Evolutionary conservation across 2,797 vertebrate species (phyloP).

Genomic region (Todus mexicanus): DNA sequence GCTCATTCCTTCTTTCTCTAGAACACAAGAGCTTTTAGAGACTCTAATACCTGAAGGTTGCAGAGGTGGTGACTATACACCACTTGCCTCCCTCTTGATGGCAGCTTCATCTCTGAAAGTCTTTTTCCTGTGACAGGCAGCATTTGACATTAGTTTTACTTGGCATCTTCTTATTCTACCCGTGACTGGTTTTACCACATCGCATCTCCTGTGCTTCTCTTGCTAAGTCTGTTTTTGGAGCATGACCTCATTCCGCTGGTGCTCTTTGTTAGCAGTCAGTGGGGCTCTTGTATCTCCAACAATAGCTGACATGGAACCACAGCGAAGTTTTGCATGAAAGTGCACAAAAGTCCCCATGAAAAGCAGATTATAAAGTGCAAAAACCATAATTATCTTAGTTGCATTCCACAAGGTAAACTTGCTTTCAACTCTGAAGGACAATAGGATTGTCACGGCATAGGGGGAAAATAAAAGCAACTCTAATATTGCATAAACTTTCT

Average conservation of each 20-base stretch:
- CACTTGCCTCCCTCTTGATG: neutral
- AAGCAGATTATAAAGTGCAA: slow-evolving; percentile 28
- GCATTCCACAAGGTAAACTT: slow-evolving; percentile 34
- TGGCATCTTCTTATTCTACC: neutral
- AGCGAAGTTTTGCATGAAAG: neutral
- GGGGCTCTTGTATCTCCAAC: neutral
- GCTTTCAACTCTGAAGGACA: slow-evolving; percentile 37
- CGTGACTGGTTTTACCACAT: neutral
- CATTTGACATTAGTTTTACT: neutral
- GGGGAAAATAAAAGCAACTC: slow-evolving; percentile 27
- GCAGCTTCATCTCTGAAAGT: neutral
- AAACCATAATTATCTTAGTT: neutral
- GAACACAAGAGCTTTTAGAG: neutral
- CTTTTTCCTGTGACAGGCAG: neutral
- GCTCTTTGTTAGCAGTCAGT: neutral
- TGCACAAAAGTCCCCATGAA: neutral
- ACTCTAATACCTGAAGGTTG: neutral
- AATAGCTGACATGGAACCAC: neutral
- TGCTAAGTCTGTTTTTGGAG: neutral
- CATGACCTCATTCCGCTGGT: neutral
- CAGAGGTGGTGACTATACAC: neutral
- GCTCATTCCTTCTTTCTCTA: neutral
- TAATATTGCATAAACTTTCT: neutral
- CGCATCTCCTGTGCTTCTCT: neutral
- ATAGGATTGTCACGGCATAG: slow-evolving; percentile 1